Evolutionary conservation across 2,113 vertebrate species (phyloP).

Genomic region (Reinhardtius hippoglossoides): DNA sequence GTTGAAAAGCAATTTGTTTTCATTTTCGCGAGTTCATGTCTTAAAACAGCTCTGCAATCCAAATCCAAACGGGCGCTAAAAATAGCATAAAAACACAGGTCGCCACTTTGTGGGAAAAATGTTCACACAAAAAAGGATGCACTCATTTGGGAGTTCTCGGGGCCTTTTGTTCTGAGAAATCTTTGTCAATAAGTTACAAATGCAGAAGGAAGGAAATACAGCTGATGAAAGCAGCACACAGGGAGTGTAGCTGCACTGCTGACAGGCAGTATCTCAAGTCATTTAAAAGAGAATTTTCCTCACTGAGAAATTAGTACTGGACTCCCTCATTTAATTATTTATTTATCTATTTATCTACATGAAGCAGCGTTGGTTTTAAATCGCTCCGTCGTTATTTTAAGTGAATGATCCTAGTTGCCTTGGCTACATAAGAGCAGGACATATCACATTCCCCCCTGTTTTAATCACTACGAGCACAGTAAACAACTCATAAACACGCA

Average conservation of each 20-base stretch:
- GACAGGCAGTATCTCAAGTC: slow-evolving; percentile 41
- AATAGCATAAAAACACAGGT: background rate
- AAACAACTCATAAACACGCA: slow-evolving; percentile 9
- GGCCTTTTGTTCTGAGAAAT: slow-evolving; percentile 28
- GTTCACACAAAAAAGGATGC: background rate
- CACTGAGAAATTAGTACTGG: slow-evolving; percentile 35
- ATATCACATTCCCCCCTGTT: slow-evolving; percentile 44
- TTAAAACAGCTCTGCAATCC: background rate
- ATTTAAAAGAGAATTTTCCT: slow-evolving; percentile 40
- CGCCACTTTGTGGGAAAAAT: background rate
- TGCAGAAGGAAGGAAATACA: slow-evolving; percentile 24
- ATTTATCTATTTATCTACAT: background rate
- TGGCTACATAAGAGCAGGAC: slow-evolving; percentile 17
- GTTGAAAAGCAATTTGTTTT: too few relatives aligned
- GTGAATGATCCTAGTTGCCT: slow-evolving; percentile 17
- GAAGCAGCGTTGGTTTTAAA: slow-evolving; percentile 16
- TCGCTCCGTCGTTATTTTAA: slow-evolving; percentile 15
- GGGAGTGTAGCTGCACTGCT: slow-evolving; percentile 28
- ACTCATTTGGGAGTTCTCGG: background rate
- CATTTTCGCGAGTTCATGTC: too few relatives aligned
- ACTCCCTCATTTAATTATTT: slow-evolving; percentile 1
- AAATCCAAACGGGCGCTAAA: background rate
- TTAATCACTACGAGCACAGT: slow-evolving; percentile 25
- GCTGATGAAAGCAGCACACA: slow-evolving; percentile 44
- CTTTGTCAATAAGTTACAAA: slow-evolving; percentile 30